Conservation (phyloP, 1,140 invertebrate species). For the Bombus soroeensis region DNA sequence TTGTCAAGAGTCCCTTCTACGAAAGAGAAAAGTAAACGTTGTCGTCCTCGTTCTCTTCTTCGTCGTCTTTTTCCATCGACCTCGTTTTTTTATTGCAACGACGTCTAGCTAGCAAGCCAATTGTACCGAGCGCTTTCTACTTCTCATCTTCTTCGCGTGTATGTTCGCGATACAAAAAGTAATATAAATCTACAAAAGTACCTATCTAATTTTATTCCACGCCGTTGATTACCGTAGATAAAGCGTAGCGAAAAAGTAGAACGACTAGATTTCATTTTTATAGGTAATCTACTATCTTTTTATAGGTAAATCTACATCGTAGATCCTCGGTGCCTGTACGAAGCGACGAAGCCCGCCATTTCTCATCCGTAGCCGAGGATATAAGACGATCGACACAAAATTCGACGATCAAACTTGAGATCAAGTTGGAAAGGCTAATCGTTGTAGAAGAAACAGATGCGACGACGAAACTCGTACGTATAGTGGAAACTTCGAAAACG, state of each 20-base stretch:
- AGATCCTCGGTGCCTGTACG: no score
- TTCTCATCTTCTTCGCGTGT: not conserved
- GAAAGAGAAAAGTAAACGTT: constrained; percentile 46
- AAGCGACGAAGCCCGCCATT: rapidly evolving
- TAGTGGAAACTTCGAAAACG: not conserved
- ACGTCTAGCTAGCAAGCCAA: constrained; percentile 9
- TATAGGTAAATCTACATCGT: no score
- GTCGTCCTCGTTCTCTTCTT: constrained; percentile 11
- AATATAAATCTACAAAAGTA: not conserved
- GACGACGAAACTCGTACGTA: not conserved
- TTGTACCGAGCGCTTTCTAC: constrained; percentile 7
- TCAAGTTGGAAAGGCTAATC: not conserved
- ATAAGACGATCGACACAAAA: no score
- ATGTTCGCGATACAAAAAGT: not conserved
- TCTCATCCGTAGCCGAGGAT: no score
- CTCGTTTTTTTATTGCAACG: constrained; percentile 28
- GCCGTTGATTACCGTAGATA: no score
- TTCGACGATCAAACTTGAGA: not conserved
- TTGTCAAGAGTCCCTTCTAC: constrained; percentile 47
- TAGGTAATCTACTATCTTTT: no score
- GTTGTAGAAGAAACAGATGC: not conserved
- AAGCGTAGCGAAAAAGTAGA: no score
- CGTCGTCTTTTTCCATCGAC: constrained; percentile 18
- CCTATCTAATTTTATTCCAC: no score
- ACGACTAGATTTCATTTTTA: not conserved